phyloP scores from a whole-genome alignment of 2,888 invertebrate species.

The Drosophila austrosaltans region DNA sequence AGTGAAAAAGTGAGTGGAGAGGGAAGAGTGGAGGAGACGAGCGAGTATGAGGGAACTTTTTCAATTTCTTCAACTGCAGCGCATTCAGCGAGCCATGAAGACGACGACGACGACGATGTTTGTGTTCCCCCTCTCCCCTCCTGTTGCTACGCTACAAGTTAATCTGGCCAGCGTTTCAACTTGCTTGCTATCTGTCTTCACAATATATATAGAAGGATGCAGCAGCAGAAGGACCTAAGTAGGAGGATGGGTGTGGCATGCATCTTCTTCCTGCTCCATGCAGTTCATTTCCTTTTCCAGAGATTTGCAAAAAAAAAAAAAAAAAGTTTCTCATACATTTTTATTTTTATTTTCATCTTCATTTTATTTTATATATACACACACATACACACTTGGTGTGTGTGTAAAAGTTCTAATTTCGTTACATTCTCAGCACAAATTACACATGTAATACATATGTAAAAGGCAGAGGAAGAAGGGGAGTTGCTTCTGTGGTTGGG shows the following conservation, averaged over 20 bases:
- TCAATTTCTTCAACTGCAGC: constrained; percentile 76
- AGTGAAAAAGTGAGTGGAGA: constrained; percentile 25
- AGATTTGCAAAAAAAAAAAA: constrained; percentile 1
- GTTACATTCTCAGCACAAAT: constrained; percentile 70
- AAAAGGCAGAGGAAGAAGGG: constrained; percentile 21
- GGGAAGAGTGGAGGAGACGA: constrained; percentile 9
- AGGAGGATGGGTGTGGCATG: constrained; percentile 23
- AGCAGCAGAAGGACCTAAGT: neutral
- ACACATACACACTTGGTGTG: constrained; percentile 15
- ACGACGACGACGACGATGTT: constrained; percentile 36
- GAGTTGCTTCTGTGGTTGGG: too few species aligned
- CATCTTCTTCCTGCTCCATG: constrained; percentile 6
- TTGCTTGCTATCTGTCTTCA: constrained; percentile 59
- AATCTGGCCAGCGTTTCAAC: constrained; percentile 72
- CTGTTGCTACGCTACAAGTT: constrained; percentile 60
- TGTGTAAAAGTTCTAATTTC: constrained; percentile 70
- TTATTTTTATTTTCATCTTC: neutral
- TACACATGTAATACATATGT: constrained; percentile 78
- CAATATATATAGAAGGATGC: constrained; percentile 8
- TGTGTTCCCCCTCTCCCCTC: constrained; percentile 38
- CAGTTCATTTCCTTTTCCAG: constrained; percentile 44
- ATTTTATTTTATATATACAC: neutral
- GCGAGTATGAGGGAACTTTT: constrained; percentile 55
- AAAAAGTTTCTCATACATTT: constrained; percentile 17
- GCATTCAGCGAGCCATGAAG: constrained; percentile 11